Percentiles rank a stretch among this genome's conserved stretches.
These are phyloP conservation scores for Lepidochrysops patricia DNA, from an alignment of 2,888 invertebrate species.

Conservation along the genomic window DNA sequence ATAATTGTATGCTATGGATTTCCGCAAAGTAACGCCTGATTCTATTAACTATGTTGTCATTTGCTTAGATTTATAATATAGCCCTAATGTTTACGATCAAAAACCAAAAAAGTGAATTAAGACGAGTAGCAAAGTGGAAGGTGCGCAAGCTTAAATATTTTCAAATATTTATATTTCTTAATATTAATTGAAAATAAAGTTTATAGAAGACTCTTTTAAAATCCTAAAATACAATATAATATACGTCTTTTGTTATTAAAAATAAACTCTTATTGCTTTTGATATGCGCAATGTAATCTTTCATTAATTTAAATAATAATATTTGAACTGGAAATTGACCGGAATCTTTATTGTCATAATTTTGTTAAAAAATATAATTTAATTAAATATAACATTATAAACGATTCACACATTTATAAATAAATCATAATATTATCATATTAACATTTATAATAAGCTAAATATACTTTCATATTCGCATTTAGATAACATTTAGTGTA, in stretches of 20 bases:
- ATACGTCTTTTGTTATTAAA: conserved; percentile 16
- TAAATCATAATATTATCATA: neutral
- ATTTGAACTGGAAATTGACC: conserved; percentile 14
- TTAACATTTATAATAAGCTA: neutral
- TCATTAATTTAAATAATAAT: conserved; percentile 14
- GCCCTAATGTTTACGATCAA: neutral
- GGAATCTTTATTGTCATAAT: conserved; percentile 18
- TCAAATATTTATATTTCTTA: neutral
- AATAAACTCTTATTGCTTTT: conserved; percentile 22
- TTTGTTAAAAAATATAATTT: conserved; percentile 16
- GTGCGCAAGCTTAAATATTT: neutral
- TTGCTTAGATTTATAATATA: neutral
- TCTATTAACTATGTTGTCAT: neutral
- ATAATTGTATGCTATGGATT: too few species aligned
- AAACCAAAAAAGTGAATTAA: neutral
- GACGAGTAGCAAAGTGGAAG: neutral
- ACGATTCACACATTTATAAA: neutral
- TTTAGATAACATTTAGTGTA: neutral
- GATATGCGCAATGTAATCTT: conserved; percentile 24
- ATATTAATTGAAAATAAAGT: neutral
- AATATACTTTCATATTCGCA: neutral
- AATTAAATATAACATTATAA: neutral
- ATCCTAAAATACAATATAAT: conserved; percentile 18
- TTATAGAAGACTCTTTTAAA: neutral
- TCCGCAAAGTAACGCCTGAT: too few species aligned